A percentile compares a stretch with the other conserved stretches of the same genome.
These are phyloP conservation scores for Trachurus trachurus DNA, from an alignment of 2,797 vertebrate genomes.

Conservation along the genomic window DNA sequence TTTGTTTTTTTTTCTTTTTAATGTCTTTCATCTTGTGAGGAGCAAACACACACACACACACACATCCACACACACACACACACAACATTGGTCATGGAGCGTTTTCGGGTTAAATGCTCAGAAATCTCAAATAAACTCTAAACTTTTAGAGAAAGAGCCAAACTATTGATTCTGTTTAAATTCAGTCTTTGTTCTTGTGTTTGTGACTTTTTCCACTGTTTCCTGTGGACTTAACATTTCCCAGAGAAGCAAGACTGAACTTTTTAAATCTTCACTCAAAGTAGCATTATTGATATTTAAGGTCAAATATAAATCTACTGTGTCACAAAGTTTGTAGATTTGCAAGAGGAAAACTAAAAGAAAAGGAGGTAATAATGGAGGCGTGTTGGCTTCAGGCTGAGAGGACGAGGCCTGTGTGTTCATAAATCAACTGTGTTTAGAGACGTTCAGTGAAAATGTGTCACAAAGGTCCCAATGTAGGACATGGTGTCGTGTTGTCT, in stretches of 20 bases:
- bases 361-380: too few species aligned
- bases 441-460: too few species aligned
- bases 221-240: not conserved
- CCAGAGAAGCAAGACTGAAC: not conserved
- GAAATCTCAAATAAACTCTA: not conserved
- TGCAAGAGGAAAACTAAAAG: too few species aligned
- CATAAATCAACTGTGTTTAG: too few species aligned
- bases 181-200: not conserved
- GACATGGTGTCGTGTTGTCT: too few species aligned
- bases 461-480: too few species aligned
- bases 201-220: not conserved
- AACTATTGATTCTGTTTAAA: not conserved
- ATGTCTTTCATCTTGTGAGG: constrained; percentile 35
- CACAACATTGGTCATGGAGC: not conserved
- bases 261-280: not conserved
- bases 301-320: not conserved
- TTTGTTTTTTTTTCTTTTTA: not conserved
- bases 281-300: not conserved
- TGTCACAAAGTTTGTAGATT: not conserved
- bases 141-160: not conserved
- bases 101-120: not conserved
- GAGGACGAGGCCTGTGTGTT: too few species aligned
- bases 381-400: too few species aligned
- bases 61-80: too few species aligned
- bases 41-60: not conserved